These are phyloP conservation scores for Nephila pilipes DNA, from an alignment of 1,140 invertebrate genomes.

Conservation along the genomic window DNA sequence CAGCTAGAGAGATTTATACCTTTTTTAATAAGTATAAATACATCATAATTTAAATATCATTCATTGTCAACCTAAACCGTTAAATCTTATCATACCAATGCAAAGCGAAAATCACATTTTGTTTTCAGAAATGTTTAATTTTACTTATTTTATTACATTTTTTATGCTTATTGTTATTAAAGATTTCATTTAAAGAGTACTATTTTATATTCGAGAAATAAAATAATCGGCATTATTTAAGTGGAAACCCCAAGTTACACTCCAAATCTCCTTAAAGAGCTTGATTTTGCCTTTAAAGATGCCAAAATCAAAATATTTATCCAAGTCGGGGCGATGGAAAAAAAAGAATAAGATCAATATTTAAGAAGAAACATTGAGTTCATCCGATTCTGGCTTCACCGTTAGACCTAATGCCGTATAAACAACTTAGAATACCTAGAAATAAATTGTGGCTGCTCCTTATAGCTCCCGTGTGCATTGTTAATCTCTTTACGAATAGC, in stretches of 20 bases:
- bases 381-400: not conserved
- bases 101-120: too few relatives aligned
- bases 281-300: not conserved
- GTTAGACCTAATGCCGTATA: constrained; percentile 58
- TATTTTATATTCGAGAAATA: too few relatives aligned
- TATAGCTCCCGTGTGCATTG: constrained; percentile 77
- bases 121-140: too few relatives aligned
- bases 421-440: constrained; percentile 61
- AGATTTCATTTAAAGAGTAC: too few relatives aligned
- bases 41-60: too few relatives aligned
- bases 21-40: too few relatives aligned
- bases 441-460: constrained; percentile 73
- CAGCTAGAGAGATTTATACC: too few relatives aligned
- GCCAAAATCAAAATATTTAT: constrained; percentile 18
- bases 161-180: too few relatives aligned
- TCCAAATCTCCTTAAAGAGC: not conserved
- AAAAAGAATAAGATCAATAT: constrained; percentile 35
- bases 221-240: too few relatives aligned
- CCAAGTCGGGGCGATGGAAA: not conserved
- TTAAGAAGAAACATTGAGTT: constrained; percentile 46
- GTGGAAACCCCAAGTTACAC: not conserved
- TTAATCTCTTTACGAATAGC: constrained; percentile 76
- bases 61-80: too few relatives aligned
- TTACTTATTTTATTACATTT: too few relatives aligned
- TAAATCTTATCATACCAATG: too few relatives aligned